These are phyloP conservation scores for Prostheceraeus crozeri DNA, from an alignment of 2,888 invertebrate species.

Conservation along the genomic window DNA sequence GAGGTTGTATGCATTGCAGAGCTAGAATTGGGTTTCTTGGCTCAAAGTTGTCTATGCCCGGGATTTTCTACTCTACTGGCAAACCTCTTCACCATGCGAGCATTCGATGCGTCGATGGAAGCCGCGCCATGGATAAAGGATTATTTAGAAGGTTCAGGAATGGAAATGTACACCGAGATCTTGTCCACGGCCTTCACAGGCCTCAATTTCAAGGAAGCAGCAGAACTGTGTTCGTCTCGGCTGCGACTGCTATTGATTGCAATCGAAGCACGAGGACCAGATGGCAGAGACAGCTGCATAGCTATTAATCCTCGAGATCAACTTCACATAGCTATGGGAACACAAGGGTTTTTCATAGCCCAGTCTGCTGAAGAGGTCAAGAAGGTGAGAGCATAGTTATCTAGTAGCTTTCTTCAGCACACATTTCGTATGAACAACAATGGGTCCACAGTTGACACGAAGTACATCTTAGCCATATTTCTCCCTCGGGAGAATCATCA, in stretches of 20 bases:
- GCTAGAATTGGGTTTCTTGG: slow-evolving; percentile 96
- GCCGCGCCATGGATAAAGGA: slow-evolving; percentile 99
- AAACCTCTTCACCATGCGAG: slow-evolving; percentile 96
- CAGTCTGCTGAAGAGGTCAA: slow-evolving; percentile 64
- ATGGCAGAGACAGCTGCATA: slow-evolving; percentile 85
- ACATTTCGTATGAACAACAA: too few relatives aligned
- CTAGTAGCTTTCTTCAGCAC: too few relatives aligned
- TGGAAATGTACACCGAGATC: slow-evolving; percentile 99
- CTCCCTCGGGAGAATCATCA: too few relatives aligned
- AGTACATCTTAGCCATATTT: too few relatives aligned
- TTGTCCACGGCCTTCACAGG: slow-evolving; percentile 97
- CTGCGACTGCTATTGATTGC: slow-evolving; percentile 89
- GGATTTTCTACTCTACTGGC: slow-evolving; percentile 99
- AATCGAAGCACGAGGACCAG: slow-evolving; percentile 76
- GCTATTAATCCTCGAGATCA: slow-evolving; percentile 85
- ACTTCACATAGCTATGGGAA: slow-evolving; percentile 85
- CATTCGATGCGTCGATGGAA: slow-evolving; percentile 62
- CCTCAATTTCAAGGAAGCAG: slow-evolving; percentile 98
- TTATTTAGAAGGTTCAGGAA: slow-evolving; percentile 99
- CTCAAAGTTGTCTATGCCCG: slow-evolving; percentile 96
- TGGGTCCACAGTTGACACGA: too few relatives aligned
- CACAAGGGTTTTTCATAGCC: slow-evolving; percentile 99
- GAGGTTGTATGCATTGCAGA: slow-evolving; percentile 98
- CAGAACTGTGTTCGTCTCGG: slow-evolving; percentile 98
- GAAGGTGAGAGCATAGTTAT: too few relatives aligned